phyloP scores from a whole-genome alignment of 2,113 vertebrate species.

The Macrotus californicus region DNA sequence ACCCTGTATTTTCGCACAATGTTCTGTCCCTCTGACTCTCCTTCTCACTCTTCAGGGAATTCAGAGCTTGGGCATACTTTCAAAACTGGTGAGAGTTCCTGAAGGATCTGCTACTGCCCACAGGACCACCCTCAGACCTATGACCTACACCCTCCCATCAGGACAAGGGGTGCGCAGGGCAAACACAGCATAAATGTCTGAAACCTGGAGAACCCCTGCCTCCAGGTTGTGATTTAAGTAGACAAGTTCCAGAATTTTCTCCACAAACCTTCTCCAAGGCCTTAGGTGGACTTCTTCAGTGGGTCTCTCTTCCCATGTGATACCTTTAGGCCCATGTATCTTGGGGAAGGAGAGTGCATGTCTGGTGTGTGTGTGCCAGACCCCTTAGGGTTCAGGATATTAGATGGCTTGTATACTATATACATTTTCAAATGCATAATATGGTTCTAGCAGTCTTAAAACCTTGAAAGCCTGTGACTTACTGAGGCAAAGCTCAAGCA shows the following conservation, averaged over 20 bases:
- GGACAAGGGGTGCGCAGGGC: not conserved
- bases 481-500: not conserved
- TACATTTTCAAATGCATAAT: not conserved
- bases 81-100: not conserved
- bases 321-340: too few relatives aligned
- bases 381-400: not conserved
- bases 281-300: not conserved
- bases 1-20: not conserved
- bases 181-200: rapidly evolving
- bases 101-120: not conserved
- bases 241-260: not conserved
- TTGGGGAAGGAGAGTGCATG: rapidly evolving
- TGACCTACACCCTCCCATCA: not conserved
- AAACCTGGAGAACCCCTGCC: not conserved
- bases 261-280: not conserved
- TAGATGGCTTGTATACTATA: not conserved
- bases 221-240: not conserved
- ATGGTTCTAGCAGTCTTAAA: not conserved
- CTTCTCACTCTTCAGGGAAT: not conserved
- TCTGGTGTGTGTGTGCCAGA: not conserved
- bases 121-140: rapidly evolving
- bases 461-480: not conserved
- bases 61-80: not conserved
- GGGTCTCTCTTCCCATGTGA: not conserved
- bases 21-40: not conserved